A percentile compares a stretch with the other conserved stretches of the same genome.
phyloP scores from a whole-genome alignment of 2,113 vertebrate genomes.

The Catharus minimus region DNA sequence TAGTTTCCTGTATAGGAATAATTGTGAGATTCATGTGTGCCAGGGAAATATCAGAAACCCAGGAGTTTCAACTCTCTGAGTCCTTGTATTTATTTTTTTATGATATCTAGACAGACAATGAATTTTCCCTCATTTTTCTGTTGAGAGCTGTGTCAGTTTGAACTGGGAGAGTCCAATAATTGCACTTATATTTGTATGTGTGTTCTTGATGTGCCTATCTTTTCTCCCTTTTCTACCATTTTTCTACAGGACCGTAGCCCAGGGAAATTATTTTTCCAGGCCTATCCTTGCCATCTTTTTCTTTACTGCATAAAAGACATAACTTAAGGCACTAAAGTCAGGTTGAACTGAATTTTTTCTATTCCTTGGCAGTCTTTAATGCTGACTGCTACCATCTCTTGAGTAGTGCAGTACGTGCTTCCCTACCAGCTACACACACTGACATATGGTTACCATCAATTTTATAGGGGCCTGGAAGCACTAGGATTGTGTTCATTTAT shows the following conservation, averaged over 20 bases:
- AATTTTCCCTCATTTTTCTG: neutral
- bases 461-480: neutral
- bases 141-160: neutral
- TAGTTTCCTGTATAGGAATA: neutral
- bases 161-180: neutral
- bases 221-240: neutral
- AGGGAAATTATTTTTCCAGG: neutral
- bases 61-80: neutral
- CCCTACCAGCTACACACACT: neutral
- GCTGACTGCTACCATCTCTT: neutral
- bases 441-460: conserved; percentile 15
- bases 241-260: neutral
- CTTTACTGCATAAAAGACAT: neutral
- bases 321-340: neutral
- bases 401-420: neutral
- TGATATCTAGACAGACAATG: neutral
- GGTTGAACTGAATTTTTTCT: neutral
- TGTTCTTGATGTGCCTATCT: neutral
- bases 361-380: neutral
- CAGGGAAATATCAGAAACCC: neutral
- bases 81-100: conserved; percentile 20
- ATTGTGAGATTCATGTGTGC: neutral
- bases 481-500: neutral
- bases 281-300: neutral
- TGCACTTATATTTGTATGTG: neutral